Evolutionary conservation across 2,888 invertebrate species (phyloP), one percentile per base, ranked within the genome.

Genomic region (Gymnosoma rotundatum): DNA sequence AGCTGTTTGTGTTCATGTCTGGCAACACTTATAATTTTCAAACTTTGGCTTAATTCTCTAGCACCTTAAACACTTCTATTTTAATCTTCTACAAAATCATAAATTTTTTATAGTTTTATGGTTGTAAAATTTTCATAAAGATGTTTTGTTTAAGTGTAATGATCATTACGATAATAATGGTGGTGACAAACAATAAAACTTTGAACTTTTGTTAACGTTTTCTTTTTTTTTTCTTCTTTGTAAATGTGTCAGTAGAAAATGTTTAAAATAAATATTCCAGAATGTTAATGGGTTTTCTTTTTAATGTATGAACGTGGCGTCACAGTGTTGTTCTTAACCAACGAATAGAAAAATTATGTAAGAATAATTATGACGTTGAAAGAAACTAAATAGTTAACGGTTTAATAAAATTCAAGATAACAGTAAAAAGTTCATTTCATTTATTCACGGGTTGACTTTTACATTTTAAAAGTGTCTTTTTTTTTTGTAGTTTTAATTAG

Each of bases 331-430:
- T 21, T 32, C 54, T 42, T 48, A 25, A 54, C 54, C 63, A 74
- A 54, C 63, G 63, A 74, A 63, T 63, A 38, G 52, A 63, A 63
- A 54, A 74, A 63, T 74, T 42, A 7, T 12, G 1, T 16, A 48
- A 42, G 14, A 42, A 42, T 14, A 0, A 16, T 48, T 16, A n/a
- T 48, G 45, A n/a, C 1, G 4, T 48, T 48, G 1, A 48, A 48
- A 12, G 42, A 42, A 42, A 42, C 2, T 42, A 12, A 42, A 42
- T 42, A 12, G 12, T 42, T 42, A 8, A 42, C 12, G 12, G 42
- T 12, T 42, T 42, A 6, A 3, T 9, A 42, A 42, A 42, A 42
- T 3, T 12, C 12, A 42, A 12, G 42, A 42, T 42, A 42, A 42
- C 42, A 12, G 42, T 42, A 12, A 42, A 42, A 42, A 42, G 42